phyloP scores from a whole-genome alignment of 1,140 invertebrate genomes.

The Cyclargus thomasi region DNA sequence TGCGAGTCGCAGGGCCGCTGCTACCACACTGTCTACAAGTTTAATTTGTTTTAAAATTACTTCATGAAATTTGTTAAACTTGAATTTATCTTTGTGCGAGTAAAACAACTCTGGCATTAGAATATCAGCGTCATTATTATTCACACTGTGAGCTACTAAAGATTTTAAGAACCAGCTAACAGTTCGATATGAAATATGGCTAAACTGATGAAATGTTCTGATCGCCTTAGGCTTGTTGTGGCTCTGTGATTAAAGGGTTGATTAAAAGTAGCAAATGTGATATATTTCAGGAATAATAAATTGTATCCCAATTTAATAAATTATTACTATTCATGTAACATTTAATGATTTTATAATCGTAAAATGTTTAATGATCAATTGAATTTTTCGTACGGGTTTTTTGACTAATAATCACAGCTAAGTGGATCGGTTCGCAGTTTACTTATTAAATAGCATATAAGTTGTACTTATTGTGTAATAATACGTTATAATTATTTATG shows the following conservation, averaged over 20 bases:
- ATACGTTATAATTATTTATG: no score
- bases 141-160: no score
- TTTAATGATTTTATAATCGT: not conserved
- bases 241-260: no score
- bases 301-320: not conserved
- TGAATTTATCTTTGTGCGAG: not conserved
- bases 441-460: no score
- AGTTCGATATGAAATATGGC: no score
- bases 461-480: no score
- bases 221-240: no score
- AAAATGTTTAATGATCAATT: not conserved
- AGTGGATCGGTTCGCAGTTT: not conserved
- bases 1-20: conserved; percentile 49
- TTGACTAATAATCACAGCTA: not conserved
- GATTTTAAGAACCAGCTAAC: no score
- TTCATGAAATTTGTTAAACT: conserved; percentile 23
- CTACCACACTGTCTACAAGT: conserved; percentile 52
- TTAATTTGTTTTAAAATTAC: conserved; percentile 62
- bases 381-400: not conserved
- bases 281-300: not conserved
- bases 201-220: no score
- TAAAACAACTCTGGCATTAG: not conserved
- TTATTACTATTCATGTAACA: not conserved
- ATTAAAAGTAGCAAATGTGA: no score
- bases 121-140: not conserved